Conservation (phyloP, 2,888 invertebrate genomes). For the Lydus trimaculatus region DNA sequence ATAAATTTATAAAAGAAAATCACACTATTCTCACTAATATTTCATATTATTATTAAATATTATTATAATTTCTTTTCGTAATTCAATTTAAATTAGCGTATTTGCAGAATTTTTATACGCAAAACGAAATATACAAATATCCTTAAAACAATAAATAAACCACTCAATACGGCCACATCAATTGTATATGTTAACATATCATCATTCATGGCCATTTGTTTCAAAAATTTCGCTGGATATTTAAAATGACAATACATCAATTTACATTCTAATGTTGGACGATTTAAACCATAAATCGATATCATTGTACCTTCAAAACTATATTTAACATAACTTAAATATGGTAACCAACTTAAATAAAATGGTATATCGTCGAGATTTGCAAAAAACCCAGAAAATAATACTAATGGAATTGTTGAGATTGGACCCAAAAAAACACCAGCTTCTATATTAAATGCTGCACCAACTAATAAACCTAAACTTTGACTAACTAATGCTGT, state of each 20-base stretch:
- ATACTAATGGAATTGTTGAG: slow-evolving; percentile 89
- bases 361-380: slow-evolving; percentile 95
- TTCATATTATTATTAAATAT: neutral
- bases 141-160: slow-evolving; percentile 80
- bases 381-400: slow-evolving; percentile 97
- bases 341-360: slow-evolving; percentile 93
- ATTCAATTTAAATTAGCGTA: too few relatives aligned
- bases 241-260: slow-evolving; percentile 89
- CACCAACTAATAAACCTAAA: slow-evolving; percentile 93
- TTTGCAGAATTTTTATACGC: slow-evolving; percentile 75
- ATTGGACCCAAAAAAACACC: slow-evolving; percentile 86
- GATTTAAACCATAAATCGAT: slow-evolving; percentile 87
- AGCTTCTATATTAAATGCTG: slow-evolving; percentile 92
- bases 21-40: neutral
- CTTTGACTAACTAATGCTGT: slow-evolving; percentile 96
- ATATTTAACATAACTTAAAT: slow-evolving; percentile 85
- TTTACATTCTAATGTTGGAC: slow-evolving; percentile 79
- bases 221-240: slow-evolving; percentile 79
- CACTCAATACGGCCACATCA: slow-evolving; percentile 82
- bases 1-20: neutral
- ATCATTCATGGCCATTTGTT: slow-evolving; percentile 84
- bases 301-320: slow-evolving; percentile 93
- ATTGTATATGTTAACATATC: slow-evolving; percentile 73
- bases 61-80: too few relatives aligned
- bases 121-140: slow-evolving; percentile 83